These are phyloP conservation scores for Egretta garzetta DNA, from an alignment of 2,113 vertebrate species.

Conservation along the genomic window DNA sequence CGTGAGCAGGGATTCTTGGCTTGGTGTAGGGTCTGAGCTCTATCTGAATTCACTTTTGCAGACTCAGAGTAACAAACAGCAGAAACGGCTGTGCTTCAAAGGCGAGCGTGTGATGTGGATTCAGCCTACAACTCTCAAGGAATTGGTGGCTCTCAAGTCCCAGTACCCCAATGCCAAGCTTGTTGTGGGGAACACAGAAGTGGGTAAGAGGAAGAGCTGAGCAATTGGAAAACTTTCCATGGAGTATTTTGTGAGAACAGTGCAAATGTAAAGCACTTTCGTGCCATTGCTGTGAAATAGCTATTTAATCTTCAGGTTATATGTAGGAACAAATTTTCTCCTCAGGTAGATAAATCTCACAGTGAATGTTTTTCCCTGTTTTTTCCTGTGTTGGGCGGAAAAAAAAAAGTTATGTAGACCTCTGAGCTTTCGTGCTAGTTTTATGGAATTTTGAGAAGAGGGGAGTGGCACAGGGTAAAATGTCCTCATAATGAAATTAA, in stretches of 20 bases:
- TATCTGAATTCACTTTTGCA: conserved; percentile 42
- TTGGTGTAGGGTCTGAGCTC: neutral
- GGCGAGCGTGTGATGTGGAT: conserved; percentile 87
- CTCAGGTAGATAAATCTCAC: neutral
- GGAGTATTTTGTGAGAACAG: neutral
- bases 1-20: neutral
- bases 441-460: neutral
- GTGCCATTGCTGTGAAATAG: neutral
- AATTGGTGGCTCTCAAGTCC: conserved; percentile 85
- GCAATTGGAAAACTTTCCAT: neutral
- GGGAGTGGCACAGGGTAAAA: neutral
- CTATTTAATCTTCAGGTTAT: neutral
- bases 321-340: neutral
- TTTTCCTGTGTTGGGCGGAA: neutral
- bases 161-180: conserved; percentile 83
- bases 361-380: neutral
- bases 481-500: neutral
- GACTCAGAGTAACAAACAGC: conserved; percentile 74
- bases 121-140: conserved; percentile 81
- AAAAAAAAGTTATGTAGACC: neutral
- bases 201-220: conserved; percentile 80
- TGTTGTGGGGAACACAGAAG: conserved; percentile 96
- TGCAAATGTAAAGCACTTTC: neutral
- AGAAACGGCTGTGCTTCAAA: conserved; percentile 80
- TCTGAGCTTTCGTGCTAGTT: neutral